phyloP scores from a whole-genome alignment of 2,113 vertebrate genomes.

The Corythornis vintsioides region DNA sequence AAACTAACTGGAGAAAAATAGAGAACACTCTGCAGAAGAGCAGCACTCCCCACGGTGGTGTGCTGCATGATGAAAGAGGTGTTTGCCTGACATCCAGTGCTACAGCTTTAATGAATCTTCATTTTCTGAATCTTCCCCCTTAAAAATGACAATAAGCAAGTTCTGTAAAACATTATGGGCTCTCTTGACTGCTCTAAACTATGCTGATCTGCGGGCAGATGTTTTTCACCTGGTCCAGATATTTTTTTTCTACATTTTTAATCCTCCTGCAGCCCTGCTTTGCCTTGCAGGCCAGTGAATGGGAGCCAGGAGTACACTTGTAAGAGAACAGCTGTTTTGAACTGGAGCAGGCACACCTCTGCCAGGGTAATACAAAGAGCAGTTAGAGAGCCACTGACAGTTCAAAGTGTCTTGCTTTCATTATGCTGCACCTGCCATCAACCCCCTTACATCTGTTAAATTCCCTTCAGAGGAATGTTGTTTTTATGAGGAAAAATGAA shows the following conservation, averaged over 20 bases:
- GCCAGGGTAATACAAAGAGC: slow-evolving; percentile 64
- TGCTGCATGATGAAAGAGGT: slow-evolving; percentile 35
- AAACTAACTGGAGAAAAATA: background rate
- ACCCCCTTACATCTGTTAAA: slow-evolving; percentile 68
- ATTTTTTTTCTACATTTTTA: background rate
- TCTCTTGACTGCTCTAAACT: slow-evolving; percentile 35
- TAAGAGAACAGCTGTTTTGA: slow-evolving; percentile 72
- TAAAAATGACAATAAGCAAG: slow-evolving; percentile 45
- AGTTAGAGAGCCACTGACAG: slow-evolving; percentile 68
- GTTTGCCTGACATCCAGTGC: background rate
- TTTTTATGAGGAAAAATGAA: slow-evolving; percentile 69
- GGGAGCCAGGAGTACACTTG: slow-evolving; percentile 67
- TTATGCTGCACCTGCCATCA: slow-evolving; percentile 72
- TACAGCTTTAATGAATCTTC: slow-evolving; percentile 56
- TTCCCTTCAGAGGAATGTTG: slow-evolving; percentile 69
- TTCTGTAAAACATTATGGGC: slow-evolving; percentile 21
- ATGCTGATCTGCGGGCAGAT: slow-evolving; percentile 23
- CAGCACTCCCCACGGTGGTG: background rate
- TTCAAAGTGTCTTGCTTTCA: slow-evolving; percentile 74
- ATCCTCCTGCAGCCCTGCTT: slow-evolving; percentile 17
- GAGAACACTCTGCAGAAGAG: background rate
- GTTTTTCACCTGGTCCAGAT: slow-evolving; percentile 40
- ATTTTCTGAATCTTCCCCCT: slow-evolving; percentile 40
- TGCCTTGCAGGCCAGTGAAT: slow-evolving; percentile 38
- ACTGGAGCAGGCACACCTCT: slow-evolving; percentile 64